phyloP scores from a whole-genome alignment of 2,797 vertebrate species.

The Stomatorhinus walkeri region DNA sequence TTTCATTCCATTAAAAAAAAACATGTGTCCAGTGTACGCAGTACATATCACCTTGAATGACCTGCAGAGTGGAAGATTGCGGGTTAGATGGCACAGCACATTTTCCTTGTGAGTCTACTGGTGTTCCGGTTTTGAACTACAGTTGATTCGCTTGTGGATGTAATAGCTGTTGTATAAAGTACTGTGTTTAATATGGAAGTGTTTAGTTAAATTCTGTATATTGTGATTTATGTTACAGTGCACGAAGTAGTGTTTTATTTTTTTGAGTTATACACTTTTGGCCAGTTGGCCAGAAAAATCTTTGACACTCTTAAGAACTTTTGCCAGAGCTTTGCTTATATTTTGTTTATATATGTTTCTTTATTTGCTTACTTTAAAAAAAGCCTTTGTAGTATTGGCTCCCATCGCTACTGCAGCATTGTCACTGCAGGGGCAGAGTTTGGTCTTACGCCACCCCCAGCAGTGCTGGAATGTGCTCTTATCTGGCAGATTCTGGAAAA shows the following conservation, averaged over 20 bases:
- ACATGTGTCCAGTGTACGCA: not conserved
- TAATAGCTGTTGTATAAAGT: not conserved
- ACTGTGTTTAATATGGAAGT: not conserved
- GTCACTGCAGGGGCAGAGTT: not conserved
- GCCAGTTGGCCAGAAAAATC: not conserved
- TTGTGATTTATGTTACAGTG: not conserved
- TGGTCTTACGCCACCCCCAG: not conserved
- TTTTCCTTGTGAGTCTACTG: not conserved
- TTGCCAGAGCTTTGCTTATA: not conserved
- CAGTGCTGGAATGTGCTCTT: not conserved
- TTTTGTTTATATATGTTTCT: not conserved
- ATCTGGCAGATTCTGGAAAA: not conserved
- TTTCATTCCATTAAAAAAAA: not conserved
- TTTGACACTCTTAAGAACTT: not conserved
- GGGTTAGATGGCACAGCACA: not conserved
- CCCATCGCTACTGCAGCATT: not conserved
- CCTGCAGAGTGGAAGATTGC: not conserved
- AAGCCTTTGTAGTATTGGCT: not conserved
- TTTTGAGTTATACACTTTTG: not conserved
- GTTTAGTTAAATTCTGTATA: slow-evolving; percentile 4
- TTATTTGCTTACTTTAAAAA: not conserved
- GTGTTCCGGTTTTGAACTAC: not conserved
- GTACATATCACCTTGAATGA: not conserved
- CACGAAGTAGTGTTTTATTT: not conserved
- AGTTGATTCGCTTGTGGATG: not conserved